Evolutionary conservation across 2,888 invertebrate species (phyloP).

Genomic region (Polyommatus icarus): DNA sequence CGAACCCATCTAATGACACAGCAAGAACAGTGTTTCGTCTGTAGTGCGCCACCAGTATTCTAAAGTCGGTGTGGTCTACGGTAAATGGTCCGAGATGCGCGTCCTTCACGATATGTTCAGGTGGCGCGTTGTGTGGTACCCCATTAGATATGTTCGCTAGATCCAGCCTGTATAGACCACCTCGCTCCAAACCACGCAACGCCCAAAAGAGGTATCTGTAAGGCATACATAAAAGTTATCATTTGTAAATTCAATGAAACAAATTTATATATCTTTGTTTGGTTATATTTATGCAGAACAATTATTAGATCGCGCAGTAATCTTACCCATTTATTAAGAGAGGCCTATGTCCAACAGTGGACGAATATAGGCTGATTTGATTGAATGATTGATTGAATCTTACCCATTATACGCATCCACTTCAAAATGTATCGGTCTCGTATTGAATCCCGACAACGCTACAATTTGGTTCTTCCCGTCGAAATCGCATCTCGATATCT

Average conservation of each 20-base stretch:
- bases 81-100: constrained; percentile 89
- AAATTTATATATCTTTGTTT: background rate
- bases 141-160: constrained; percentile 88
- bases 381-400: too few relatives aligned
- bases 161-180: constrained; percentile 88
- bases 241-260: background rate
- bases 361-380: too few relatives aligned
- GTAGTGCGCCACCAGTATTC: constrained; percentile 83
- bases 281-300: background rate
- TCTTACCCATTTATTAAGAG: constrained; percentile 93
- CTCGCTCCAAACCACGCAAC: constrained; percentile 76
- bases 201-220: constrained; percentile 90
- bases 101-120: constrained; percentile 83
- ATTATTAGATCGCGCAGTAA: background rate
- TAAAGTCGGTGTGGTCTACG: constrained; percentile 90
- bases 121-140: constrained; percentile 84
- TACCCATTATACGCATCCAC: constrained; percentile 96
- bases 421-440: constrained; percentile 89
- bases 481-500: constrained; percentile 88
- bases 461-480: constrained; percentile 86
- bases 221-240: constrained; percentile 32
- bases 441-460: constrained; percentile 85
- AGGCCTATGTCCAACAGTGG: too few relatives aligned
- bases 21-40: constrained; percentile 86
- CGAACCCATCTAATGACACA: constrained; percentile 90